A percentile compares a stretch with the other conserved stretches of the same genome.
Conservation (phyloP, 2,113 vertebrate genomes). For the Malaclemys terrapin region DNA sequence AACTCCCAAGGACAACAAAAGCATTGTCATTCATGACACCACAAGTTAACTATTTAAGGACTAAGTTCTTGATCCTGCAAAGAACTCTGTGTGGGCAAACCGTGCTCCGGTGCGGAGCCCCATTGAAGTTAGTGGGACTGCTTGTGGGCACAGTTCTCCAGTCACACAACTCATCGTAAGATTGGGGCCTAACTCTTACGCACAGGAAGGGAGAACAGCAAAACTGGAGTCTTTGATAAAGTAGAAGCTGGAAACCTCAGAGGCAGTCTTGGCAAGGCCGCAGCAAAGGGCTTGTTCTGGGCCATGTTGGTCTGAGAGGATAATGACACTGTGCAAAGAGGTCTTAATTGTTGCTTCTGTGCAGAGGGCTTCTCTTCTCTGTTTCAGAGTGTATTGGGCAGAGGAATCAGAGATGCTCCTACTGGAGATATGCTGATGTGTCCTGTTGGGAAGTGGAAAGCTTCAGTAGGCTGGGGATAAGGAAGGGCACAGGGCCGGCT, state of each 20-base stretch:
- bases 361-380: slow-evolving; percentile 17
- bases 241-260: neutral
- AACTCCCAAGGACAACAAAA: neutral
- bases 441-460: neutral
- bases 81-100: neutral
- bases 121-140: neutral
- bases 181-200: neutral
- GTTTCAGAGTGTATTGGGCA: neutral
- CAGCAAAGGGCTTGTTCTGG: neutral
- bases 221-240: rapidly evolving
- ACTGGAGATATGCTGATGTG: neutral
- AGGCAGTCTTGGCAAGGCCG: neutral
- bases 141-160: neutral
- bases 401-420: neutral
- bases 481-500: neutral
- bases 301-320: neutral
- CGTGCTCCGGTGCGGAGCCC: neutral
- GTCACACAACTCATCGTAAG: neutral
- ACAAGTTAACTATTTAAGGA: neutral
- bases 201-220: neutral
- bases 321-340: neutral
- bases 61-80: neutral
- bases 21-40: neutral
- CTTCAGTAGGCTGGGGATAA: neutral
- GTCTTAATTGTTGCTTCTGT: neutral